Percentiles rank a stretch among this genome's conserved stretches.
phyloP scores from a whole-genome alignment of 2,113 vertebrate species.

The Sardina pilchardus region DNA sequence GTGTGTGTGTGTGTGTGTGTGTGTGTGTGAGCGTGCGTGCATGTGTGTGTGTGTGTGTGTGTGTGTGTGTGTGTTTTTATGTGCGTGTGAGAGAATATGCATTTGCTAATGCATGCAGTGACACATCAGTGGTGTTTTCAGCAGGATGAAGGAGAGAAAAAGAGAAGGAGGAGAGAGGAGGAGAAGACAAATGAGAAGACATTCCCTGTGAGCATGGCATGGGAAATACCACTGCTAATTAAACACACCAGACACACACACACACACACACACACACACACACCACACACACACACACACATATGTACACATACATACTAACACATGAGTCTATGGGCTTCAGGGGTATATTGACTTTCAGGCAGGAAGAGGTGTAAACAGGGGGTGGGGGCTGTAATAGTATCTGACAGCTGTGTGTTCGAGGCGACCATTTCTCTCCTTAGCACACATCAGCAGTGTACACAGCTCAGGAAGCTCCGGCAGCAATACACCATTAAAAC shows the following conservation, averaged over 20 bases:
- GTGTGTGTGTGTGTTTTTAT: not conserved
- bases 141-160: not conserved
- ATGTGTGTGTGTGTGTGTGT: slow-evolving; percentile 1
- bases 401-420: not conserved
- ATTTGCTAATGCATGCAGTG: not conserved
- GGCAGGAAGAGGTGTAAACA: not conserved
- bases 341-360: slow-evolving; percentile 24
- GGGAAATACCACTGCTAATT: no score
- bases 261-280: slow-evolving; percentile 42
- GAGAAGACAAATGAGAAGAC: not conserved
- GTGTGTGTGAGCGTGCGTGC: not conserved
- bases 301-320: slow-evolving; percentile 4
- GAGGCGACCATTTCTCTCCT: not conserved
- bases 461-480: not conserved
- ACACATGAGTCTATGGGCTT: not conserved
- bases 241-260: slow-evolving; percentile 33
- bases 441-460: not conserved
- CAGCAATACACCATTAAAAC: not conserved
- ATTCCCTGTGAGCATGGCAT: no score
- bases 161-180: not conserved
- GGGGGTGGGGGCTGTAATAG: no score
- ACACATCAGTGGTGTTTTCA: not conserved
- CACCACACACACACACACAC: slow-evolving; percentile 40
- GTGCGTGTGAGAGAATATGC: not conserved
- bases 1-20: slow-evolving; percentile 1